phyloP scores from a whole-genome alignment of 2,888 invertebrate genomes.

The Petrophora chlorosata region DNA sequence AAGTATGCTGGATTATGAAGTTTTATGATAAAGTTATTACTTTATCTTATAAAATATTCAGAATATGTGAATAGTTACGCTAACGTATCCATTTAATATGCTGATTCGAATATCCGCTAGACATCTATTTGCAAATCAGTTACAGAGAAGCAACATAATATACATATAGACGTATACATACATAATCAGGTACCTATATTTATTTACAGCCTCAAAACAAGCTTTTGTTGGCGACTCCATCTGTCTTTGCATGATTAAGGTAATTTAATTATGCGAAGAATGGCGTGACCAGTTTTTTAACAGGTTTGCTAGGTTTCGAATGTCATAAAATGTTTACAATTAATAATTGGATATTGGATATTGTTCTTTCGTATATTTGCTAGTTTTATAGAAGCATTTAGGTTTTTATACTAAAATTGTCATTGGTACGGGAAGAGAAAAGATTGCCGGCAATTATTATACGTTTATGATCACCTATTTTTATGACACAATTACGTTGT shows the following conservation, averaged over 20 bases:
- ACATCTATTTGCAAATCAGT: constrained; percentile 57
- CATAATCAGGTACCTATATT: too few species aligned
- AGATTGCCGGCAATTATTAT: too few species aligned
- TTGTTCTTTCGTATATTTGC: neutral
- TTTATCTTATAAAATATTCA: constrained; percentile 12
- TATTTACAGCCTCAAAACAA: constrained; percentile 1
- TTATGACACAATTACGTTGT: too few species aligned
- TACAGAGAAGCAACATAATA: constrained; percentile 20
- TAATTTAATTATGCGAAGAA: constrained; percentile 13
- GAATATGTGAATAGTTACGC: constrained; percentile 7
- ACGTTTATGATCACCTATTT: too few species aligned
- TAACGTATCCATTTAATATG: constrained; percentile 19
- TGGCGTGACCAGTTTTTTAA: constrained; percentile 17
- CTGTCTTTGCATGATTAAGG: constrained; percentile 8
- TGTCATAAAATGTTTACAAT: constrained; percentile 19
- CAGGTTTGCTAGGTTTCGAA: neutral
- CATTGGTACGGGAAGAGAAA: too few species aligned
- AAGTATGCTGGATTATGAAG: too few species aligned
- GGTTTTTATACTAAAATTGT: too few species aligned
- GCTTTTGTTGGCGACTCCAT: constrained; percentile 9
- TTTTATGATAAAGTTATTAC: too few species aligned
- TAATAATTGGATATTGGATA: constrained; percentile 10
- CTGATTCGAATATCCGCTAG: constrained; percentile 45
- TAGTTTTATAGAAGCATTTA: too few species aligned
- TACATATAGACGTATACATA: neutral